Evolutionary conservation across 2,797 vertebrate genomes (phyloP).

Genomic region (Rhinogobio ventralis): DNA sequence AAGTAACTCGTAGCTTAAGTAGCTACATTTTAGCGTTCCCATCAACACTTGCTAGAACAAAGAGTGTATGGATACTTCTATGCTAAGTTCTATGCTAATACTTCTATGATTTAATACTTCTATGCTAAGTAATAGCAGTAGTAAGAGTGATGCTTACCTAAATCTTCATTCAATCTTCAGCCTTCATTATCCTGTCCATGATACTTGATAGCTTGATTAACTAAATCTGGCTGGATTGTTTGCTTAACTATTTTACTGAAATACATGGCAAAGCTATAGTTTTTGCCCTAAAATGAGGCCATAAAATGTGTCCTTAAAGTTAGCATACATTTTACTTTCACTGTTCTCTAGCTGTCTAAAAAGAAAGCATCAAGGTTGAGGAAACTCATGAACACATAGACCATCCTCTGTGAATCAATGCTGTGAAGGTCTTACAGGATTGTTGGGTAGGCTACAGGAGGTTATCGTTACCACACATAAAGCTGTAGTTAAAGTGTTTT

Average conservation of each 20-base stretch:
- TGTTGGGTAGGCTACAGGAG: not conserved
- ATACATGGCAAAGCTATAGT: not conserved
- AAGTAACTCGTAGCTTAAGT: not conserved
- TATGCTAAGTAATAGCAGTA: not conserved
- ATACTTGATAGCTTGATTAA: conserved; percentile 15
- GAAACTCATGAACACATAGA: not conserved
- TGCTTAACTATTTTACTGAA: not conserved
- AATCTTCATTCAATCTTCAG: conserved; percentile 14
- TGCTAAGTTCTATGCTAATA: too few species aligned
- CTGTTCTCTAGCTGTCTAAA: not conserved
- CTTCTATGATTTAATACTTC: too few species aligned
- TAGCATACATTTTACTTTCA: not conserved
- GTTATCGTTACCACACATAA: conserved; percentile 29
- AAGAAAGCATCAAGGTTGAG: not conserved
- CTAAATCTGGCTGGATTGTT: not conserved
- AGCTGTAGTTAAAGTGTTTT: conserved; percentile 27
- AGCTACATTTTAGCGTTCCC: not conserved
- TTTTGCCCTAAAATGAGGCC: not conserved
- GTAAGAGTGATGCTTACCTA: not conserved
- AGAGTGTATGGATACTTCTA: not conserved
- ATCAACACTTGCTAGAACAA: not conserved
- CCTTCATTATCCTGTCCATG: not conserved
- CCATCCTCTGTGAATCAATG: conserved; percentile 7
- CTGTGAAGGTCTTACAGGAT: not conserved
- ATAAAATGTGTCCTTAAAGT: not conserved